Evolutionary conservation across 2,888 invertebrate genomes (phyloP), one percentile per base, ranked within the genome.

Genomic region (Drosophila prolongata): DNA sequence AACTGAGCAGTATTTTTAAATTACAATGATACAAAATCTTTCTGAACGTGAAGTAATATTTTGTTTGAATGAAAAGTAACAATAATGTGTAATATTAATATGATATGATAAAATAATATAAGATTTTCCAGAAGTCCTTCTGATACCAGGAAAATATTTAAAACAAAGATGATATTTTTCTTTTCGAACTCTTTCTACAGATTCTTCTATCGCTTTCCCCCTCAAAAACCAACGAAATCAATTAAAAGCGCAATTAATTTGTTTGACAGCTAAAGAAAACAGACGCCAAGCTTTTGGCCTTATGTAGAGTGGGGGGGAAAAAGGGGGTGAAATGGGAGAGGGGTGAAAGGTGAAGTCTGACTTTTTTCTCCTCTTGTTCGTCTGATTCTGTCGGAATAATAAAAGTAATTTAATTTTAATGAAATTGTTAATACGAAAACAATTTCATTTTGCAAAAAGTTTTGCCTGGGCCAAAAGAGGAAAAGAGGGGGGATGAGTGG

Each of bases 381-480:
- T 70, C 35, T 58, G 78, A 57, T 53, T 73, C 62, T 61, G 68
- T 64, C 58, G 76, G 79, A 73, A 86, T 82, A 88, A 86, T 77
- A 88, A 86, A 83, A 85, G 80, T 85, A 87, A 89, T 78, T 84
- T 80, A 77, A 81, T 89, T 90, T 89, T 89, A 89, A 89, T 90
- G 83, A 79, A 90, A 87, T 90, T 86, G 87, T 86, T 89, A 89
- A 89, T 90, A 86, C 80, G 85, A 86, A 90, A 89, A 89, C 90
- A 90, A 89, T 90, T 89, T 85, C 89, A 89, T 89, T 89, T 89
- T 78, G 84, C 79, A 90, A 90, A 86, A 86, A 86, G 82, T 86
- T 86, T 81, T 69, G 67, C 79, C 71, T 30, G 43, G 42, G 27
- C 49, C 27, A 46, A 19, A 30, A 30, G 38, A 38, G 60, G n/a